These are phyloP conservation scores for Protomyctophum bolini DNA, from an alignment of 2,113 vertebrate species.

Conservation along the genomic window DNA sequence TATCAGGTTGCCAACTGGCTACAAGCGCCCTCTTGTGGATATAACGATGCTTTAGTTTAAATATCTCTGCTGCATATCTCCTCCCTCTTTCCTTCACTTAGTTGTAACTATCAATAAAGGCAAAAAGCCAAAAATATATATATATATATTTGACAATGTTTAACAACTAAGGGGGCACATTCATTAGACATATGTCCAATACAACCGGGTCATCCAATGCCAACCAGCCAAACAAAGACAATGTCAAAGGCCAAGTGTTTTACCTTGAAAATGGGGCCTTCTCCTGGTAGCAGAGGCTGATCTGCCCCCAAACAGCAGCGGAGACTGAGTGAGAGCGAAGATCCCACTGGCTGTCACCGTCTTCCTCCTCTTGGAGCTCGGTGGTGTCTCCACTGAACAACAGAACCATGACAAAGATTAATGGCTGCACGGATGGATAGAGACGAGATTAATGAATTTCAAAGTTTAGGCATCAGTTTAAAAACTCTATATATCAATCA, in stretches of 20 bases:
- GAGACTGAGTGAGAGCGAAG: conserved; percentile 90
- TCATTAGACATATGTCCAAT: too few species aligned
- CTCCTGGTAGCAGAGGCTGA: conserved; percentile 45
- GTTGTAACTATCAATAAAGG: too few species aligned
- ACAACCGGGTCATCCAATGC: too few species aligned
- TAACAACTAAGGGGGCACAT: too few species aligned
- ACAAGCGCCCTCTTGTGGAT: too few species aligned
- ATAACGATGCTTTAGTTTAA: too few species aligned
- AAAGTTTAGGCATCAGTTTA: not conserved
- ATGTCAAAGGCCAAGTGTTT: conserved; percentile 52
- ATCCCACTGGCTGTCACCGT: conserved; percentile 85
- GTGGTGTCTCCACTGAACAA: conserved; percentile 77
- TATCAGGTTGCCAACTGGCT: too few species aligned
- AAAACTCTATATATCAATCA: not conserved
- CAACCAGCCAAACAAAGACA: not conserved
- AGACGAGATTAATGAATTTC: not conserved
- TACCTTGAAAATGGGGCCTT: conserved; percentile 33
- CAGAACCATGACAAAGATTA: not conserved
- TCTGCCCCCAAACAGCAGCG: conserved; percentile 84
- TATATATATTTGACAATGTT: too few species aligned
- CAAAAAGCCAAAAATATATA: too few species aligned
- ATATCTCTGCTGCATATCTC: too few species aligned
- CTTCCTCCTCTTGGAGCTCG: conserved; percentile 65
- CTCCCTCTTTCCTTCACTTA: too few species aligned
- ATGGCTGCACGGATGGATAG: not conserved